Percentiles rank a stretch among this genome's conserved stretches.
These are phyloP conservation scores for Procavia capensis DNA, from an alignment of 2,113 vertebrate species.

Conservation along the genomic window DNA sequence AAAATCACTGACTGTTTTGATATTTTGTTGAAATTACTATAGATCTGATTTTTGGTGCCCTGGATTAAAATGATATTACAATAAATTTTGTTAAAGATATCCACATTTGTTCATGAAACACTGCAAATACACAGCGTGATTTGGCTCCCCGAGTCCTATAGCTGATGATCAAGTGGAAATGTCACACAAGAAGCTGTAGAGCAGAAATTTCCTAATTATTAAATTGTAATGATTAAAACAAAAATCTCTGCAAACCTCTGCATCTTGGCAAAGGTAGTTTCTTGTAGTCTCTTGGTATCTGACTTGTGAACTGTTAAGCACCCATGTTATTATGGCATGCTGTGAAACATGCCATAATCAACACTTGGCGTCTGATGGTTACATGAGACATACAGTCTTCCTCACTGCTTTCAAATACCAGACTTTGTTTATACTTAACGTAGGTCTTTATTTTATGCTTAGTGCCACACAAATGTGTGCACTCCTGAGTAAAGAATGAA, in stretches of 20 bases:
- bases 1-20: not conserved
- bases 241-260: fast-evolving
- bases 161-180: not conserved
- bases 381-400: not conserved
- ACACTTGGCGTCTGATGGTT: not conserved
- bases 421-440: slow-evolving; percentile 55
- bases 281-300: slow-evolving; percentile 63
- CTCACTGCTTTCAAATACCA: slow-evolving; percentile 24
- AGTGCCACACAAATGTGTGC: not conserved
- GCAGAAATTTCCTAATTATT: slow-evolving; percentile 59
- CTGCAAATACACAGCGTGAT: not conserved
- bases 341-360: slow-evolving; percentile 14
- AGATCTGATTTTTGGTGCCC: not conserved
- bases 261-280: not conserved
- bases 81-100: not conserved
- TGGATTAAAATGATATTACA: not conserved
- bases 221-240: slow-evolving; percentile 64
- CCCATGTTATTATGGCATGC: not conserved
- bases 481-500: not conserved
- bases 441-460: not conserved
- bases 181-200: slow-evolving; percentile 13
- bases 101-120: not conserved
- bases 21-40: not conserved
- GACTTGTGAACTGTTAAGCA: slow-evolving; percentile 36
- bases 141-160: not conserved